Conservation (phyloP, 2,888 invertebrate genomes). For the Sinelater perroti region DNA sequence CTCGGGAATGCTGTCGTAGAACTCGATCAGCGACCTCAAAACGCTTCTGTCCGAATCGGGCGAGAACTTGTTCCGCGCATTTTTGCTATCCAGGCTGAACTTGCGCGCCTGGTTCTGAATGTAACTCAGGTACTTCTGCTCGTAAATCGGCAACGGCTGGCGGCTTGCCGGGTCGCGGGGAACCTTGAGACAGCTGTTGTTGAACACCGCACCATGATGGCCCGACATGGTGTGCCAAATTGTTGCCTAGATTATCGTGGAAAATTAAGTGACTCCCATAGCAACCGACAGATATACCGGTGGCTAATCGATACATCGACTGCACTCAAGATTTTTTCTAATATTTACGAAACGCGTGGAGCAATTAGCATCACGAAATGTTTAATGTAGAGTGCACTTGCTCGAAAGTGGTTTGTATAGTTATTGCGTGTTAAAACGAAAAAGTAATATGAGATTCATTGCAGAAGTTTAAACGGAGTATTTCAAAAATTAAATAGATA, state of each 20-base stretch:
- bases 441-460: no score
- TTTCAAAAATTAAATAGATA: no score
- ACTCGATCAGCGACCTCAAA: conserved; percentile 71
- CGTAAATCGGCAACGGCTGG: conserved; percentile 76
- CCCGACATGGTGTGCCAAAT: conserved; percentile 52
- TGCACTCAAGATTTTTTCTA: no score
- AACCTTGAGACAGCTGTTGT: conserved; percentile 75
- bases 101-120: conserved; percentile 53
- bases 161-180: conserved; percentile 77
- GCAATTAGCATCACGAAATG: no score
- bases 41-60: conserved; percentile 62
- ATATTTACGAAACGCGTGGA: no score
- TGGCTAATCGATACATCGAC: conserved; percentile 13
- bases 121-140: conserved; percentile 64
- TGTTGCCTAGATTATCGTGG: conserved; percentile 2
- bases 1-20: conserved; percentile 82
- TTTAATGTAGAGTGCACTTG: no score
- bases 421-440: no score
- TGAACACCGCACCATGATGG: conserved; percentile 69
- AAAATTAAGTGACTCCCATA: background rate
- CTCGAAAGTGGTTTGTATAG: no score
- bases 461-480: no score
- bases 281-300: background rate
- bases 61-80: conserved; percentile 56
- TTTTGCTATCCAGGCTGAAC: conserved; percentile 53